A percentile compares a stretch with the other conserved stretches of the same genome.
phyloP scores from a whole-genome alignment of 2,888 invertebrate genomes.

The Rhagophthalmus giganteus region DNA sequence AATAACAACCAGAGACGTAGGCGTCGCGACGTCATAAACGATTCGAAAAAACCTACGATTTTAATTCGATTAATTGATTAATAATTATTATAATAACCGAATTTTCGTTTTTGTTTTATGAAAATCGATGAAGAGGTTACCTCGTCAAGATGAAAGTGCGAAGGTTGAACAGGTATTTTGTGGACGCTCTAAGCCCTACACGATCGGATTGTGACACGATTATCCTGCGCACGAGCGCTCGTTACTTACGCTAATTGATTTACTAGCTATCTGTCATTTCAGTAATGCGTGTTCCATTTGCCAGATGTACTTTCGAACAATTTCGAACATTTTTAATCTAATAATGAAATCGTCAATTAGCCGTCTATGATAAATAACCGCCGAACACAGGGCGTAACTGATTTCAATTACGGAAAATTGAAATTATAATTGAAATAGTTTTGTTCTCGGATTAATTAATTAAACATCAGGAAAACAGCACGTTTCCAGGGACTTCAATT shows the following conservation, averaged over 20 bases:
- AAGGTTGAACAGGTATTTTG: constrained; percentile 13
- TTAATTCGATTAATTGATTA: too few relatives aligned
- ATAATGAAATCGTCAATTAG: constrained; percentile 50
- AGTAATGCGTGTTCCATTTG: constrained; percentile 47
- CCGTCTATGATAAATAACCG: constrained; percentile 42
- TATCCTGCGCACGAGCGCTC: constrained; percentile 31
- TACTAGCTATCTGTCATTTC: constrained; percentile 46
- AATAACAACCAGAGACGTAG: too few relatives aligned
- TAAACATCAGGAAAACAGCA: constrained; percentile 36
- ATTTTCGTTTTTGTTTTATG: constrained; percentile 2
- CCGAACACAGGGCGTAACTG: constrained; percentile 35
- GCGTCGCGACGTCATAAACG: too few relatives aligned
- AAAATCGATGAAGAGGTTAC: neutral
- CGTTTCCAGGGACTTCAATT: constrained; percentile 29
- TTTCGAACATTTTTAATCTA: constrained; percentile 48
- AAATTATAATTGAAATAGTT: constrained; percentile 49
- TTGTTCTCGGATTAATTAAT: constrained; percentile 41
- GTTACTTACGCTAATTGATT: constrained; percentile 50
- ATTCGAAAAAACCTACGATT: too few relatives aligned
- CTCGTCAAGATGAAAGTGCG: neutral
- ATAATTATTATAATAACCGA: too few relatives aligned
- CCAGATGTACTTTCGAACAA: constrained; percentile 45
- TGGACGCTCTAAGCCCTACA: constrained; percentile 17
- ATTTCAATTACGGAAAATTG: constrained; percentile 48
- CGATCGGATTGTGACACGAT: constrained; percentile 27